phyloP scores from a whole-genome alignment of 1,140 invertebrate genomes.

The Zaprionus gabonicus region DNA sequence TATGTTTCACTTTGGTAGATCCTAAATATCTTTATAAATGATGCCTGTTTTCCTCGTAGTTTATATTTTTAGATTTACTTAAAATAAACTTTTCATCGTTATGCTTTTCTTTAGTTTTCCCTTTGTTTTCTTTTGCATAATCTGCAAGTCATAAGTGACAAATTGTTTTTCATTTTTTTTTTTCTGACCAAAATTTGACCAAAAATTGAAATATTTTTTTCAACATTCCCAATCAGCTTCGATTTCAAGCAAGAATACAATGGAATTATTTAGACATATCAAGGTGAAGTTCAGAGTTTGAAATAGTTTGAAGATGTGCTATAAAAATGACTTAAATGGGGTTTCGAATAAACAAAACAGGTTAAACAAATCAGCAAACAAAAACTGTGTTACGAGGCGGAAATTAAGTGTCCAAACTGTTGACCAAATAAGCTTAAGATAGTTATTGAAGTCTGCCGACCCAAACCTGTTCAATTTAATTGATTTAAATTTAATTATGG shows the following conservation, averaged over 20 bases:
- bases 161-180: constrained; percentile 5
- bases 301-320: not conserved
- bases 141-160: constrained; percentile 21
- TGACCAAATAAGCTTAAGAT: not conserved
- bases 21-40: not conserved
- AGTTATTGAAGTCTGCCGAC: not conserved
- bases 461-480: not conserved
- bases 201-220: constrained; percentile 12
- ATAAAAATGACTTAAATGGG: not conserved
- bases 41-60: not conserved
- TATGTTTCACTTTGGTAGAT: not conserved
- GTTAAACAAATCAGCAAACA: not conserved
- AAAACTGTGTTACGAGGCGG: constrained; percentile 9
- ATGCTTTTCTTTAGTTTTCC: not conserved
- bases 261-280: not conserved
- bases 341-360: not conserved
- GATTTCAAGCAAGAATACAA: not conserved
- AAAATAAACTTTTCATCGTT: not conserved
- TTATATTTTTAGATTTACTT: not conserved
- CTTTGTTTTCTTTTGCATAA: not conserved
- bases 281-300: constrained; percentile 1
- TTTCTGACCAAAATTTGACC: constrained; percentile 21
- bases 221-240: not conserved
- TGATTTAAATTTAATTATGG: constrained; percentile 4
- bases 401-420: not conserved